Conservation (phyloP, 2,113 vertebrate species). For the Ochotona princeps region DNA sequence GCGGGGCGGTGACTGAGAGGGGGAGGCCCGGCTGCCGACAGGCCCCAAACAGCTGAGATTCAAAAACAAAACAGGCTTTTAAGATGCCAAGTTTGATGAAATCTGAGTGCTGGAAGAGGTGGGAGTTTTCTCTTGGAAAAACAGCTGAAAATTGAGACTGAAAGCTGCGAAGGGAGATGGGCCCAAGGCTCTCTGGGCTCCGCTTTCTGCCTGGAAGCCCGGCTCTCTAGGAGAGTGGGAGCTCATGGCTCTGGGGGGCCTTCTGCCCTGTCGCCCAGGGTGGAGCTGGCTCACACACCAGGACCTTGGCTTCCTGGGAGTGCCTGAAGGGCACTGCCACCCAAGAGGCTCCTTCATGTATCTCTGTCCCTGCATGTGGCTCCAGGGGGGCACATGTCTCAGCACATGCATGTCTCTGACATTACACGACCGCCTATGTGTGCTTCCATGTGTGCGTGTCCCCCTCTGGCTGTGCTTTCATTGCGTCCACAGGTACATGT, state of each 20-base stretch:
- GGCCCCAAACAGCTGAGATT: slow-evolving; percentile 86
- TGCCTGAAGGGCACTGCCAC: background rate
- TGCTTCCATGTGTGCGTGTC: background rate
- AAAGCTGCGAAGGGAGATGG: slow-evolving; percentile 78
- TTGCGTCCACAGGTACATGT: slow-evolving; percentile 67
- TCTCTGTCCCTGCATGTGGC: background rate
- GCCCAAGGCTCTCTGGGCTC: slow-evolving; percentile 31
- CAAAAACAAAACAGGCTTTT: slow-evolving; percentile 86
- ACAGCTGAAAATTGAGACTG: slow-evolving; percentile 80
- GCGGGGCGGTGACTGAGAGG: background rate
- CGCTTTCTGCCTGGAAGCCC: slow-evolving; percentile 41
- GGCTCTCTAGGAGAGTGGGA: background rate
- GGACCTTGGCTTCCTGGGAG: background rate
- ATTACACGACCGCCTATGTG: background rate
- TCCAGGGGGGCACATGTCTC: background rate
- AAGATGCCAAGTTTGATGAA: slow-evolving; percentile 89
- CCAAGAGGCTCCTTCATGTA: background rate
- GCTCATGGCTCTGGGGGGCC: background rate
- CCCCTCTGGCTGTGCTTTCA: background rate
- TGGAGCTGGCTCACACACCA: background rate
- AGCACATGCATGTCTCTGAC: background rate
- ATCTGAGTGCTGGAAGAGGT: slow-evolving; percentile 83
- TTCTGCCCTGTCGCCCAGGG: background rate
- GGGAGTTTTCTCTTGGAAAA: slow-evolving; percentile 83
- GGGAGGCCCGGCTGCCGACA: slow-evolving; percentile 71